These are phyloP conservation scores for Drepanosiphum platanoidis DNA, from an alignment of 2,888 invertebrate genomes.

Conservation along the genomic window DNA sequence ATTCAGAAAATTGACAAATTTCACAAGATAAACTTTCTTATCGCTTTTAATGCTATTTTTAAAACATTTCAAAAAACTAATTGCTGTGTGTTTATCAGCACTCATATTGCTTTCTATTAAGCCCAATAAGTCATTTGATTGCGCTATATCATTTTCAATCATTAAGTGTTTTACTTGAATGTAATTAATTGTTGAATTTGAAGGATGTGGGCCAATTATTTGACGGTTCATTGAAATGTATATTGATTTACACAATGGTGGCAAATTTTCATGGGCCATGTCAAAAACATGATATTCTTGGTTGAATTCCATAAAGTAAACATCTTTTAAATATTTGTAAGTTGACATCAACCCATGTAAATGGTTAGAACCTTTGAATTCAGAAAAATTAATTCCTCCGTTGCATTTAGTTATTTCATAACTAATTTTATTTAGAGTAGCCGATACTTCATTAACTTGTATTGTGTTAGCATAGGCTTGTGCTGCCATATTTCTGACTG, in stretches of 20 bases:
- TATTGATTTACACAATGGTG: constrained; percentile 55
- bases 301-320: constrained; percentile 52
- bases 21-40: not conserved
- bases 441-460: constrained; percentile 34
- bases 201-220: constrained; percentile 37
- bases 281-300: constrained; percentile 14
- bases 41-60: not conserved
- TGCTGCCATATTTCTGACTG: constrained; percentile 57
- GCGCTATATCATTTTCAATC: constrained; percentile 41
- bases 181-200: constrained; percentile 20
- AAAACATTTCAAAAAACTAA: constrained; percentile 49
- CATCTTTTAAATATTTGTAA: constrained; percentile 49
- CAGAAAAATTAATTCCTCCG: not conserved
- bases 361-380: constrained; percentile 45
- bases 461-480: constrained; percentile 53
- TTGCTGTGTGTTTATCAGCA: not conserved
- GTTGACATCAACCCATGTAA: constrained; percentile 40
- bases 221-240: constrained; percentile 44
- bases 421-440: constrained; percentile 28
- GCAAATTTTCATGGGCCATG: constrained; percentile 24
- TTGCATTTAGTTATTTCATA: constrained; percentile 23
- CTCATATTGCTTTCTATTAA: constrained; percentile 12
- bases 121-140: not conserved
- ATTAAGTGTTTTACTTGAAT: constrained; percentile 42
- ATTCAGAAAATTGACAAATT: constrained; percentile 23